These are phyloP conservation scores for Dromaius novaehollandiae DNA, from an alignment of 2,113 vertebrate species.

Conservation along the genomic window DNA sequence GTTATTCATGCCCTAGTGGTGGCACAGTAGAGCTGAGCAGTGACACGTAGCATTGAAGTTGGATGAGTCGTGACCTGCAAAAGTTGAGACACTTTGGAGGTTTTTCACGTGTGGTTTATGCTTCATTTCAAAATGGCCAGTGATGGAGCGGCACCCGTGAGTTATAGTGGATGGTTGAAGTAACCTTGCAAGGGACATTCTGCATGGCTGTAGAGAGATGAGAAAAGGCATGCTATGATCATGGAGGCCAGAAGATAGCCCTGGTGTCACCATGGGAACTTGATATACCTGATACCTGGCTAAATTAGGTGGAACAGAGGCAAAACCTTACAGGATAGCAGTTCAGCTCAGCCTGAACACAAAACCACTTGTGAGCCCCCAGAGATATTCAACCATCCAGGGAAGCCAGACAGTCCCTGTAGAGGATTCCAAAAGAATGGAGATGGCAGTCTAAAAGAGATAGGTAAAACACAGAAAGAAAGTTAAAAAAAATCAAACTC, in stretches of 20 bases:
- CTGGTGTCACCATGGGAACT: neutral
- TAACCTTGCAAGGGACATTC: neutral
- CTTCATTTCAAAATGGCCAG: neutral
- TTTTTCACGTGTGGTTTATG: neutral
- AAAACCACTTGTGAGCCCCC: neutral
- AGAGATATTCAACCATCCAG: neutral
- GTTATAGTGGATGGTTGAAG: neutral
- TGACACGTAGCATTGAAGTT: neutral
- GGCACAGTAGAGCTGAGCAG: neutral
- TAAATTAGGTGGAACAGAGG: neutral
- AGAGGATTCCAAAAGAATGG: neutral
- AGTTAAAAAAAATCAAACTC: too few species aligned
- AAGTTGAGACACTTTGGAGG: neutral
- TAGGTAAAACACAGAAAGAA: neutral
- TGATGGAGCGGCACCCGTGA: neutral
- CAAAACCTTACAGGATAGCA: neutral
- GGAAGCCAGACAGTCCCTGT: neutral
- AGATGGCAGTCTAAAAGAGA: neutral
- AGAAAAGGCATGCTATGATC: neutral
- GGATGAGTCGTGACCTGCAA: neutral
- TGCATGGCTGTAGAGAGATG: neutral
- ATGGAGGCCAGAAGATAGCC: neutral
- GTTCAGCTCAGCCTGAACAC: neutral
- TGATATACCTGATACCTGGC: neutral
- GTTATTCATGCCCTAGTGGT: accelerated